Conservation (phyloP, 2,797 vertebrate genomes). For the Allobates femoralis region DNA sequence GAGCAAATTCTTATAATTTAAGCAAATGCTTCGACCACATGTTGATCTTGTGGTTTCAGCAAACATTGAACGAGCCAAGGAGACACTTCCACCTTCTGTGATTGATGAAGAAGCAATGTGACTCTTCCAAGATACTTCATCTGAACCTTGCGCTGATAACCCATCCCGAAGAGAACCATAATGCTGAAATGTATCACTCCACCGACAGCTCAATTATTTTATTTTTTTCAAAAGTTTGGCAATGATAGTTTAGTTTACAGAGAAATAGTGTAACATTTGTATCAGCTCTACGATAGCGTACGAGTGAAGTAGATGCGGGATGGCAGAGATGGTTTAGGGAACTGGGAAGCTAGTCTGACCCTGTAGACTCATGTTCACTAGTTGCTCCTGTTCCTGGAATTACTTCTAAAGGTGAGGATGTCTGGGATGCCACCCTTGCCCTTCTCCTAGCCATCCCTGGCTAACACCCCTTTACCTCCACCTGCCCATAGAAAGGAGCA, state of each 20-base stretch:
- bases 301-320: too few species aligned
- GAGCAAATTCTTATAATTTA: not conserved
- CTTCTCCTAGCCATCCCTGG: too few species aligned
- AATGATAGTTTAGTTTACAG: not conserved
- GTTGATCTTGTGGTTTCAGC: not conserved
- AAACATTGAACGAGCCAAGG: not conserved
- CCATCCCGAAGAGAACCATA: not conserved
- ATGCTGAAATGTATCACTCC: not conserved
- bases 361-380: too few species aligned
- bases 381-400: too few species aligned
- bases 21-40: not conserved
- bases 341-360: too few species aligned
- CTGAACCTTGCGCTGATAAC: not conserved
- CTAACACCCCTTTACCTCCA: too few species aligned
- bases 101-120: not conserved
- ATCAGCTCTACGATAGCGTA: too few species aligned
- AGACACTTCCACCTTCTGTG: not conserved
- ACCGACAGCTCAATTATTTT: not conserved
- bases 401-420: too few species aligned
- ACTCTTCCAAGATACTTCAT: not conserved
- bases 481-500: too few species aligned
- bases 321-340: too few species aligned
- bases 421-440: too few species aligned
- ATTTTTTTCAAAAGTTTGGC: not conserved
- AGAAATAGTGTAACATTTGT: not conserved